phyloP scores from a whole-genome alignment of 2,888 invertebrate species.

The Syrphus vitripennis region DNA sequence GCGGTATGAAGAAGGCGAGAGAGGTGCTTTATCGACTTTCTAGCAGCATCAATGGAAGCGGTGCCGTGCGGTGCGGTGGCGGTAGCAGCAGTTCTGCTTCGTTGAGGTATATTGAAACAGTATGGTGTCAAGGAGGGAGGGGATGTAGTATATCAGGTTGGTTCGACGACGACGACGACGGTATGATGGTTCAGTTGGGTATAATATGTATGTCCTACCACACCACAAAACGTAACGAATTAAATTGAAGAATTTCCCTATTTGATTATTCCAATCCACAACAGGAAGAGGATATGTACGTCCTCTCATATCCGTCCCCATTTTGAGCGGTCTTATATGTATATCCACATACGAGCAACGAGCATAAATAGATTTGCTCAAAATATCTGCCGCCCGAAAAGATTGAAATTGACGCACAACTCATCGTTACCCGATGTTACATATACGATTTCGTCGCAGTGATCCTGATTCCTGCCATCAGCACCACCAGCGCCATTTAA shows the following conservation, averaged over 20 bases:
- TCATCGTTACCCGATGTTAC: conserved; percentile 51
- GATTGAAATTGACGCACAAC: conserved; percentile 66
- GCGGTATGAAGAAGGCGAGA: conserved; percentile 2
- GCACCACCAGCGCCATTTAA: conserved; percentile 47
- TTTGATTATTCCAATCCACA: conserved; percentile 69
- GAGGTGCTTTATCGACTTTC: conserved; percentile 53
- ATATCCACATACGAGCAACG: not conserved
- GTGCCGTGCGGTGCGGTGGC: no score
- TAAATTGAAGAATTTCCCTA: conserved; percentile 71
- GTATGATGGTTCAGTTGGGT: not conserved
- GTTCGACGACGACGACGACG: not conserved
- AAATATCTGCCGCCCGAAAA: conserved; percentile 26
- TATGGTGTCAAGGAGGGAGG: not conserved
- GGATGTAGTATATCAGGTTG: not conserved
- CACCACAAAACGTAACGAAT: conserved; percentile 70
- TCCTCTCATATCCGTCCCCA: conserved; percentile 55
- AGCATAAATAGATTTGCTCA: not conserved
- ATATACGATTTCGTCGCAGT: conserved; percentile 21
- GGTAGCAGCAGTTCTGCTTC: conserved; percentile 43
- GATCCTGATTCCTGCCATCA: conserved; percentile 62
- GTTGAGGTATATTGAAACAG: conserved; percentile 17
- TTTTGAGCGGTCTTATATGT: conserved; percentile 55
- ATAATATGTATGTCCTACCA: not conserved
- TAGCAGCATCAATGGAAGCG: no score
- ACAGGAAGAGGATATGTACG: conserved; percentile 66